Base-by-base conservation (phyloP, 2,797 vertebrate genomes). In the Gymnodraco acuticeps region DNA sequence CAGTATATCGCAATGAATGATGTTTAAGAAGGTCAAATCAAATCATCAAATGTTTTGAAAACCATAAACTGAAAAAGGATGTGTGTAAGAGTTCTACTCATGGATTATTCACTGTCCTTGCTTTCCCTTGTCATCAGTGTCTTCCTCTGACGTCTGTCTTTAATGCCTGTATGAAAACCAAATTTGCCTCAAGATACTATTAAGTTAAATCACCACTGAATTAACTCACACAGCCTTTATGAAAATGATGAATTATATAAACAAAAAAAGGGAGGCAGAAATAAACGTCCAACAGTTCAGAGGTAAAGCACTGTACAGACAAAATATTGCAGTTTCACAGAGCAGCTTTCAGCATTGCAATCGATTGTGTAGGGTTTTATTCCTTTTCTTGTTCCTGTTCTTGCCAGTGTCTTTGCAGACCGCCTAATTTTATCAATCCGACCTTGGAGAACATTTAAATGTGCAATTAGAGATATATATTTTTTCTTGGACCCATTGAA, bases 111-210 rank as follows among this genome's bases (percentile, higher is more conserved):
- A 52, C 43, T 15, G 9, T 45, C 31, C 17, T 16, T 55, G 19
- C 33, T 27, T 41, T 16, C 38, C 38, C 3, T 42, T 20, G 19
- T 17, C 46, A 38, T 56, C 27, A 9, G 27, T 31, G 17, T 50
- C 10, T 31, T 43, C 9, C 17, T 63, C 58, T 77, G 17, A 65
- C 31, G 7, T 51, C 19, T 7, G 1, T 12, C 31, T 15, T 19
- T 27, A 41, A 54, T 41, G 58, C n/a, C 10, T 13, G 19, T 4
- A 16, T 64, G 56, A 45, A 52, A 74, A 77, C 54, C 63, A 65
- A 59, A 74, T 76, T 51, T 73, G 23, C 63, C 17, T 62, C 3
- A 5, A n/a, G n/a, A 41, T 15, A 51, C 45, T 9, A 33, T 51
- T 20, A 58, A 16, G 23, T 7, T 61, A 20, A 71, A 33, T 43